Evolutionary conservation across 2,113 vertebrate genomes (phyloP).

Genomic region (Oreochromis spilurus): DNA sequence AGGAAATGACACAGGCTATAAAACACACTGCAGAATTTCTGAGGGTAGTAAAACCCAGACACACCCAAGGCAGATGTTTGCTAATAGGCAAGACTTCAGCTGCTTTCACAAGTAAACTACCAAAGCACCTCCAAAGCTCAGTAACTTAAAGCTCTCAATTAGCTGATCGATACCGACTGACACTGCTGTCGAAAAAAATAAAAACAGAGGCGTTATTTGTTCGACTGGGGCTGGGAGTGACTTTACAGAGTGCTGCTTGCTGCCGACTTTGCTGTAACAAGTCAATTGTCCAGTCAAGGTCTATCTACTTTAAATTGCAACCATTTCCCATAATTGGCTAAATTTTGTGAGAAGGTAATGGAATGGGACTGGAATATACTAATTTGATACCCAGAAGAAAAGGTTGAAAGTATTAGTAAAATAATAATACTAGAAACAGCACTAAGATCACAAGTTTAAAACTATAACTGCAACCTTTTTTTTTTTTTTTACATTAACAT

Average conservation of each 20-base stretch:
- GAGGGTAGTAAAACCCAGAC: not conserved
- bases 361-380: not conserved
- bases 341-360: not conserved
- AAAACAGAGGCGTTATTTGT: not conserved
- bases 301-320: not conserved
- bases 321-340: not conserved
- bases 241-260: not conserved
- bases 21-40: not conserved
- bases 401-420: not conserved
- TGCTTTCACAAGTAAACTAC: not conserved
- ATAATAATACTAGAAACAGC: not conserved
- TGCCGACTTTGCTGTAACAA: not conserved
- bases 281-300: not conserved
- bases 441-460: not conserved
- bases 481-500: not conserved
- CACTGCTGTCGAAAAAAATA: not conserved
- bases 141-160: not conserved
- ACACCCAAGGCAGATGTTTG: not conserved
- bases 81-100: not conserved
- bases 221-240: not conserved
- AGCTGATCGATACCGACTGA: not conserved
- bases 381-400: not conserved
- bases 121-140: not conserved
- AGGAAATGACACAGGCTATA: slow-evolving; percentile 20
- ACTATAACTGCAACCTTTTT: not conserved